Percentiles rank a stretch among this genome's conserved stretches.
phyloP scores from a whole-genome alignment of 2,113 vertebrate species.

The Caretta caretta region DNA sequence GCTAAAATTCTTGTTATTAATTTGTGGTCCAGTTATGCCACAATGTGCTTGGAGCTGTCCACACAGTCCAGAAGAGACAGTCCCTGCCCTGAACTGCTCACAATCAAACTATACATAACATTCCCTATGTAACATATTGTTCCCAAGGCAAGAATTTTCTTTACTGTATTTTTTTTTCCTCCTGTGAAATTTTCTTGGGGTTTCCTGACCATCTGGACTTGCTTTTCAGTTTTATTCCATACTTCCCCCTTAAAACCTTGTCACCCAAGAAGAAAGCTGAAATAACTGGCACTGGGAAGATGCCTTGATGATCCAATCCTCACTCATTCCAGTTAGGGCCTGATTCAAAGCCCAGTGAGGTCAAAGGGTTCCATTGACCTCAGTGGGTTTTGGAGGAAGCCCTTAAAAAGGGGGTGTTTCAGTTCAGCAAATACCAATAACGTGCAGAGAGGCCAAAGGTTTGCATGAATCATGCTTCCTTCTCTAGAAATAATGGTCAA shows the following conservation, averaged over 20 bases:
- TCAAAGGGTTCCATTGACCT: background rate
- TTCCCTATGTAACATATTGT: fast-evolving
- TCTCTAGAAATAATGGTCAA: background rate
- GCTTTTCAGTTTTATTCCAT: background rate
- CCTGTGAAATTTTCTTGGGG: background rate
- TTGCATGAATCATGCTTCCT: background rate
- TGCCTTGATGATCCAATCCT: no score
- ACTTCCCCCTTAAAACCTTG: background rate
- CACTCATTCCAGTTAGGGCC: no score
- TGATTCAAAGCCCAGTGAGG: background rate
- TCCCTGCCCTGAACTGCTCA: background rate
- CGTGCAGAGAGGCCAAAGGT: background rate
- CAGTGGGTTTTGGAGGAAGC: background rate
- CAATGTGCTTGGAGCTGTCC: background rate
- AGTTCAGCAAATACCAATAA: fast-evolving
- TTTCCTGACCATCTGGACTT: background rate
- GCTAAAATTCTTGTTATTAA: background rate
- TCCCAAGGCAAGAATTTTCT: background rate
- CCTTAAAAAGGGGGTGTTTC: background rate
- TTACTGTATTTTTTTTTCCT: background rate
- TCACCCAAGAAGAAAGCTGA: background rate
- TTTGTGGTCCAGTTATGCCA: background rate
- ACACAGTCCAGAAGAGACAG: background rate
- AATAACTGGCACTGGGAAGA: no score
- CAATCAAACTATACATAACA: background rate